Base-by-base conservation (phyloP, 2,888 invertebrate species). In the Prostheceraeus crozeri region DNA sequence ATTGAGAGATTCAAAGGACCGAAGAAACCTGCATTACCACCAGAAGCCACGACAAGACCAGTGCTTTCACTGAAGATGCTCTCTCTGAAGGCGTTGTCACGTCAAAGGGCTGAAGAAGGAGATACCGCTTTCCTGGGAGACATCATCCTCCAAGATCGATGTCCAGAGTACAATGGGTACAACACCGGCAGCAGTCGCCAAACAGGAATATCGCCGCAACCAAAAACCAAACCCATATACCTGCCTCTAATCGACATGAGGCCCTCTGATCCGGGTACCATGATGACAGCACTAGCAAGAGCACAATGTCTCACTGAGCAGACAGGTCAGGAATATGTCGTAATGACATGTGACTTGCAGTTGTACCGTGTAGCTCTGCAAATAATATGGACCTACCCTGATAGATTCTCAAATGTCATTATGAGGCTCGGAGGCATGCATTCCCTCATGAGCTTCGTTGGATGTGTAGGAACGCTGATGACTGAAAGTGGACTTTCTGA, bases 281-380 rank as follows among this genome's bases (percentile, higher is more conserved):
- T 62, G 57, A 59, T 60, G 45, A 64, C 59, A n/a, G 60, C 63
- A 3, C 56, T 65, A 57, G n/a, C 10, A 11, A 14, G 56, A 33
- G 59, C 62, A 19, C 58, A 63, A 56, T 14, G 56, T 11, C 48
- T 64, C 11, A 56, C 63, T 3, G 21, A 28, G n/a, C 28, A 56
- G 23, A 35, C 25, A 55, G 62, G 62, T 30, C 64, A 64, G 31
- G 25, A 23, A 1, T 30, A 31, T 16, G 54, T 58, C 2, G n/a
- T 66, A 11, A 62, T 63, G 27, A 66, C 65, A 8, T 51, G 19
- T 46, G 67, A 66, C 51, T 60, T 62, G 35, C 67, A 66, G 40
- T 58, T 67, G 11, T 66, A 66, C 55, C 30, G 59, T 28, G 63
- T 66, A 3, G 54, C 55, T 1, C 33, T 67, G 1, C 35, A 66